phyloP scores from a whole-genome alignment of 2,113 vertebrate species.

The Polyodon spathula region DNA sequence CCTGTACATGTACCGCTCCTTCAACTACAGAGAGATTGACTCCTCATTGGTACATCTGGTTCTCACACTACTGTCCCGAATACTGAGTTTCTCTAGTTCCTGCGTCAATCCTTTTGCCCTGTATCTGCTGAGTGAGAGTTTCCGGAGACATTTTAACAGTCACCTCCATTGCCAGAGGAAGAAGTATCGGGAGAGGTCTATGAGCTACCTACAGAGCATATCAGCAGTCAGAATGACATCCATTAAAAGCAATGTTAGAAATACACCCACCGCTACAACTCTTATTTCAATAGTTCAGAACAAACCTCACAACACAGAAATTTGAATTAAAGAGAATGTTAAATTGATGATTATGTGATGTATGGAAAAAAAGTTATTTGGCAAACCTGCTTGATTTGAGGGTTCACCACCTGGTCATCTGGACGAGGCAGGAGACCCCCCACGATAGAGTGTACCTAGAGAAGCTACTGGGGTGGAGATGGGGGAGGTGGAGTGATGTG shows the following conservation, averaged over 20 bases:
- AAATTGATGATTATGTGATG: too few species aligned
- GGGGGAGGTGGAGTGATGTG: too few species aligned
- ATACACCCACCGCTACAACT: slow-evolving; percentile 45
- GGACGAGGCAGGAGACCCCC: too few species aligned
- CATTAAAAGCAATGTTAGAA: slow-evolving; percentile 68
- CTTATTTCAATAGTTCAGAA: slow-evolving; percentile 40
- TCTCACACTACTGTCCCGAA: slow-evolving; percentile 70
- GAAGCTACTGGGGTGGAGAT: too few species aligned
- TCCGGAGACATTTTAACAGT: slow-evolving; percentile 80
- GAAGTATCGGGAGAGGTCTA: slow-evolving; percentile 48
- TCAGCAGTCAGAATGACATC: slow-evolving; percentile 81
- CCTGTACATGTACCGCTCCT: slow-evolving; percentile 87
- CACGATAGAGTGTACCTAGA: too few species aligned
- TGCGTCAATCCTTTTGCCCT: slow-evolving; percentile 89
- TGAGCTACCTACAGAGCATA: slow-evolving; percentile 73
- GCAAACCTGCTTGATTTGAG: too few species aligned
- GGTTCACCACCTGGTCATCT: too few species aligned
- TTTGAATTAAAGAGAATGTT: slow-evolving; percentile 34
- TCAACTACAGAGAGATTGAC: slow-evolving; percentile 74
- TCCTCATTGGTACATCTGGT: slow-evolving; percentile 72
- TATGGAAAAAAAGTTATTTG: too few species aligned
- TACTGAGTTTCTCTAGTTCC: slow-evolving; percentile 86
- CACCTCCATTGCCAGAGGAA: slow-evolving; percentile 63
- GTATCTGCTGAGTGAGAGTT: slow-evolving; percentile 85
- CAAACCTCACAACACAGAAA: slow-evolving; percentile 51